These are phyloP conservation scores for Ornithorhynchus anatinus DNA, from an alignment of 2,113 vertebrate genomes.

Conservation along the genomic window DNA sequence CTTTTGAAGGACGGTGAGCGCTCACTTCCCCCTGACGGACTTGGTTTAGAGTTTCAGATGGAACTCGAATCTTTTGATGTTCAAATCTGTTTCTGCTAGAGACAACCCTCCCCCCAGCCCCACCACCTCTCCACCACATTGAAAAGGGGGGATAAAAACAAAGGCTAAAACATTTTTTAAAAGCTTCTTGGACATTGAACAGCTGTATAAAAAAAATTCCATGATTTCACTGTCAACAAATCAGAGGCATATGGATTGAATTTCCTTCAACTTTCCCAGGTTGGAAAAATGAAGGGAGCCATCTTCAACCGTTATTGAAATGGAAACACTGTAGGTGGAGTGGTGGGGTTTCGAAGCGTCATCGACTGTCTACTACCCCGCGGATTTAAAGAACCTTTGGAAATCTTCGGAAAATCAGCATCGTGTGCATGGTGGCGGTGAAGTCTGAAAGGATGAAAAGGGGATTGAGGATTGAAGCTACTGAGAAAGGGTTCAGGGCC, in stretches of 20 bases:
- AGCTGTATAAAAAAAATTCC: slow-evolving; percentile 23
- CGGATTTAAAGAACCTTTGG: too few species aligned
- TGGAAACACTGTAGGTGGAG: slow-evolving; percentile 4
- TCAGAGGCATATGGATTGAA: slow-evolving; percentile 43
- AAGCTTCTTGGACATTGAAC: slow-evolving; percentile 31
- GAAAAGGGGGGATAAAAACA: background rate
- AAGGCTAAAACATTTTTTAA: slow-evolving; percentile 17
- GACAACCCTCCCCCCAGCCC: too few species aligned
- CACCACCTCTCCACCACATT: too few species aligned
- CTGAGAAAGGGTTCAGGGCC: background rate
- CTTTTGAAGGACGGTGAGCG: slow-evolving; percentile 21
- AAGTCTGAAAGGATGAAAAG: background rate
- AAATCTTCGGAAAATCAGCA: too few species aligned
- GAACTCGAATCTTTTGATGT: slow-evolving; percentile 36
- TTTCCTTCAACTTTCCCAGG: slow-evolving; percentile 38
- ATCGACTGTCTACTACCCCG: too few species aligned
- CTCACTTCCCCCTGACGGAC: background rate
- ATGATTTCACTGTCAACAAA: slow-evolving; percentile 30
- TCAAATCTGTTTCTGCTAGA: slow-evolving; percentile 44
- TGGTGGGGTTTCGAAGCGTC: too few species aligned
- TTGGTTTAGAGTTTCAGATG: slow-evolving; percentile 19
- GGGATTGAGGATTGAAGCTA: background rate
- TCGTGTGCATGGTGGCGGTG: too few species aligned
- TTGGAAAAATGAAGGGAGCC: slow-evolving; percentile 32
- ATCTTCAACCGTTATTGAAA: slow-evolving; percentile 24